A percentile compares a stretch with the other conserved stretches of the same genome.
Conservation (phyloP, 2,113 vertebrate genomes). For the Pongo pygmaeus region DNA sequence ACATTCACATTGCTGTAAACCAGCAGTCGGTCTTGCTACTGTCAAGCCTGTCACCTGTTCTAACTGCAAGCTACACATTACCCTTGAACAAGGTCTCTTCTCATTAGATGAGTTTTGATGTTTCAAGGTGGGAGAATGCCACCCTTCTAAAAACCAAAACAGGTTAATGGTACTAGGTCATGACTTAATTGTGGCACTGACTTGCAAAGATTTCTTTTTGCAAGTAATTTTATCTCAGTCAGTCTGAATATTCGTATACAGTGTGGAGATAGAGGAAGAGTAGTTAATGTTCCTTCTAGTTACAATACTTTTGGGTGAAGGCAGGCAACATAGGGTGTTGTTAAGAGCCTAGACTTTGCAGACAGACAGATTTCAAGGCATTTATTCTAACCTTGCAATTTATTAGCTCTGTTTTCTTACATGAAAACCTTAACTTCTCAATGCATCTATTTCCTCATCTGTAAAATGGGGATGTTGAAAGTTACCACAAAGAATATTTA, state of each 20-base stretch:
- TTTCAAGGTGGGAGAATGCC: neutral
- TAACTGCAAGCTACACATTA: neutral
- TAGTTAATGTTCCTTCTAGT: neutral
- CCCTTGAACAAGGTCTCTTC: neutral
- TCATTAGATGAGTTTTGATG: neutral
- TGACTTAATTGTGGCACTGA: neutral
- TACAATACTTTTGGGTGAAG: neutral
- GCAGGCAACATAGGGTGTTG: neutral
- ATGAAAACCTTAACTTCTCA: neutral
- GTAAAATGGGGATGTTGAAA: neutral
- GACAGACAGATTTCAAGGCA: neutral
- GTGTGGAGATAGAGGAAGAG: neutral
- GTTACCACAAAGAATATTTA: neutral
- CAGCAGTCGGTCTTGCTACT: too few relatives aligned
- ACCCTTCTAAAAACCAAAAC: neutral
- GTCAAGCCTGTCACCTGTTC: neutral
- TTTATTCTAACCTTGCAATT: neutral
- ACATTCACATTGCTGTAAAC: neutral
- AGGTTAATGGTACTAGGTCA: neutral
- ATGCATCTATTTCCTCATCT: neutral
- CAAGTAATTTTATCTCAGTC: neutral
- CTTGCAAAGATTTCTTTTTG: neutral
- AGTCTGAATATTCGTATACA: neutral
- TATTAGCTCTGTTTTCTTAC: neutral
- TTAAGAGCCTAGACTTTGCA: neutral